Evolutionary conservation across 2,888 invertebrate genomes (phyloP), one percentile per base, ranked within the genome.

Genomic region (Parthenolecanium corni): DNA sequence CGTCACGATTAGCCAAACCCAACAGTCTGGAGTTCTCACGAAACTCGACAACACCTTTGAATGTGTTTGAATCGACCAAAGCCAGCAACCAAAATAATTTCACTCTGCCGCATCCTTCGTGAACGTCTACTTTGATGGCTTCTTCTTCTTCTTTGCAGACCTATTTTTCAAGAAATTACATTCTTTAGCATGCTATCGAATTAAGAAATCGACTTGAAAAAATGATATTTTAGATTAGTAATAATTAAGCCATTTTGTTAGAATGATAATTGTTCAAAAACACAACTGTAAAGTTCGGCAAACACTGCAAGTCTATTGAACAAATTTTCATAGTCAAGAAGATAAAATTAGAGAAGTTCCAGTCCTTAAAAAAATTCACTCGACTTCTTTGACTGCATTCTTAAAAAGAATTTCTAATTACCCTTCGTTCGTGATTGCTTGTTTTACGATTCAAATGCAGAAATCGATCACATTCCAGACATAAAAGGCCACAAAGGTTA

Each of bases 61-160:
- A 76, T 0, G 95, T 95, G 68, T 88, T 83, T 0, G 93, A 87
- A 73, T 97, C 96, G 1, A 96, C 93, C 21, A 97, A 76, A 1
- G 94, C 85, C 70, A 95, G 77, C 5, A 97, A 78, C 94, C 96
- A 96, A 74, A 93, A 94, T 4, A 97, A 77, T 74, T 96, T 95
- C 1, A 92, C 93, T 40, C 97, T 81, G 0, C 96, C 96, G 73
- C 96, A 96, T 0, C 88, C 78, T 75, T 94, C 96, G 74, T 97
- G 96, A n/a, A 96, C 80, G 74, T 97, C 95, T 4, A 97, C 91
- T 66, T 91, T 86, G 66, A 96, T 93, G 0, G 94, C 90, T 73
- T 93, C 92, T 71, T 95, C 93, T 71, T 95, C 94, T 72, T 94
- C 94, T 73, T 94, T 94, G 75, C 94, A 94, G 20, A 91, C 87